Evolutionary conservation across 1,140 invertebrate genomes (phyloP).

Genomic region (Leptinotarsa undecemlineata): DNA sequence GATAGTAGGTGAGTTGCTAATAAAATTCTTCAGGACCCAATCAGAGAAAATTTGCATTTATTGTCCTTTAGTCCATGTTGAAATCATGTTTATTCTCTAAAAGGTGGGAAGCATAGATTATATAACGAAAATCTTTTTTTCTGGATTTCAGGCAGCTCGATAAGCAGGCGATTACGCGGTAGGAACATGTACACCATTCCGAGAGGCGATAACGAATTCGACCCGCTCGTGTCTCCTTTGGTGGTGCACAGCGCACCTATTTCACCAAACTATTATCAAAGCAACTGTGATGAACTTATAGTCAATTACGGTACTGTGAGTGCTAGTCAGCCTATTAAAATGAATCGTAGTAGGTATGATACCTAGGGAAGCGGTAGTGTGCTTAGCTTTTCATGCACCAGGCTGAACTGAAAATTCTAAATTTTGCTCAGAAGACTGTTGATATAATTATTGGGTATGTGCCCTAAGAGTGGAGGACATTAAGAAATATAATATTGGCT

Average conservation of each 20-base stretch:
- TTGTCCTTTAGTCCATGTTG: no score
- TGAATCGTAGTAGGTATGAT: conserved; percentile 19
- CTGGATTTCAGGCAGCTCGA: conserved; percentile 63
- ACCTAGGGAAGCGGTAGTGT: not conserved
- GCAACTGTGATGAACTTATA: conserved; percentile 40
- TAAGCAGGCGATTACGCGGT: conserved; percentile 73
- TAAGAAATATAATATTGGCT: no score
- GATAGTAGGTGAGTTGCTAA: conserved; percentile 70
- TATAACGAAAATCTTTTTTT: conserved; percentile 23
- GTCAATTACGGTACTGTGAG: conserved; percentile 43
- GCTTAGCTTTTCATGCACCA: no score
- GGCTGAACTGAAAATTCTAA: no score
- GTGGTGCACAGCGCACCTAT: conserved; percentile 33
- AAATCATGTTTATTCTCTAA: no score
- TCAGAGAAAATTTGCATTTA: no score
- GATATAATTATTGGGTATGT: no score
- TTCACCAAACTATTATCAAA: conserved; percentile 41
- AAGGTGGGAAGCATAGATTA: no score
- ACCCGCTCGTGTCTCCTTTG: conserved; percentile 37
- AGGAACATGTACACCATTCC: conserved; percentile 72
- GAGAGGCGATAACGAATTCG: conserved; percentile 61
- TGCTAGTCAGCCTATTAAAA: conserved; percentile 26
- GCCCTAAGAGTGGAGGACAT: no score
- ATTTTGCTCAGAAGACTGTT: no score
- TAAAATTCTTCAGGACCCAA: no score